Conservation (phyloP, 2,888 invertebrate genomes). For the Zaprionus obscuricornis region DNA sequence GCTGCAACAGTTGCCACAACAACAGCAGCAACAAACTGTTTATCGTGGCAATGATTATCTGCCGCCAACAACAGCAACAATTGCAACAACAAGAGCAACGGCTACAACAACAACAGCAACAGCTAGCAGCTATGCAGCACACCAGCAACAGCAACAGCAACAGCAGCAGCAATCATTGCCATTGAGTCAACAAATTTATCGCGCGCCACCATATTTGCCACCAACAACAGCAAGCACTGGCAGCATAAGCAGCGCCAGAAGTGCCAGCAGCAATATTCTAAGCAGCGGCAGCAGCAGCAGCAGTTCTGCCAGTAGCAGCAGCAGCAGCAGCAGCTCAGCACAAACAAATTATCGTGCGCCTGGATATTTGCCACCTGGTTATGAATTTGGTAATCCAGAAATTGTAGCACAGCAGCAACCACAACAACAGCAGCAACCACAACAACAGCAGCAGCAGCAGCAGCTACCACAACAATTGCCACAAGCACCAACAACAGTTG, state of each 20-base stretch:
- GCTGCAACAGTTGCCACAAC: conserved; percentile 1
- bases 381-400: conserved; percentile 26
- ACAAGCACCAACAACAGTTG: no score
- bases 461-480: no score
- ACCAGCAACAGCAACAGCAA: conserved; percentile 9
- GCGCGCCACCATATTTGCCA: conserved; percentile 33
- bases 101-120: conserved; percentile 21
- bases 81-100: conserved; percentile 1
- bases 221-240: no score
- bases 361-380: conserved; percentile 51
- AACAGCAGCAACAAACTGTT: conserved; percentile 23
- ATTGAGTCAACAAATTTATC: conserved; percentile 31
- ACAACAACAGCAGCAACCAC: no score
- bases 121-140: background rate
- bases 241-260: conserved; percentile 16
- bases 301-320: conserved; percentile 5
- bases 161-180: conserved; percentile 4
- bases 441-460: no score
- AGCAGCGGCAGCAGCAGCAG: conserved; percentile 24
- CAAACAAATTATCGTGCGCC: conserved; percentile 30
- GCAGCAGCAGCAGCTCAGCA: conserved; percentile 18
- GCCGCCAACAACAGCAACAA: conserved; percentile 37
- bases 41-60: conserved; percentile 50
- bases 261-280: background rate
- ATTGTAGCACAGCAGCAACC: background rate